Evolutionary conservation across 2,113 vertebrate species (phyloP).

Genomic region (Pedionomus torquatus): DNA sequence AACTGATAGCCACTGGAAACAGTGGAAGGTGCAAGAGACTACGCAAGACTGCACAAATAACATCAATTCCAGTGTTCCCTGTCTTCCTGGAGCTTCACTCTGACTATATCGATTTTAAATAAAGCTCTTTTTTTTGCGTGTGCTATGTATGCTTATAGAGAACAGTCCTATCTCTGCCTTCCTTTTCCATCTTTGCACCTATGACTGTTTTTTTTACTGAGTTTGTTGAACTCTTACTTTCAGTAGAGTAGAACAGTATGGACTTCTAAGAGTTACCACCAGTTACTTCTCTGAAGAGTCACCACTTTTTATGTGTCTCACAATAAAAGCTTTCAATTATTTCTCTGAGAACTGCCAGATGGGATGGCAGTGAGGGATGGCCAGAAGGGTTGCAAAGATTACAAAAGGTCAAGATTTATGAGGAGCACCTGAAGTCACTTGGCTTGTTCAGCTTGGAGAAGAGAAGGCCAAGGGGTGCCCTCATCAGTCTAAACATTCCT

Average conservation of each 20-base stretch:
- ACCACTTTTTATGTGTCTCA: not conserved
- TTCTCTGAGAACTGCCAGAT: not conserved
- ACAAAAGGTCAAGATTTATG: not conserved
- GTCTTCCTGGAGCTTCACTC: not conserved
- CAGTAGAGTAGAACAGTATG: not conserved
- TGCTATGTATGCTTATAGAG: not conserved
- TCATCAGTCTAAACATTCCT: not conserved
- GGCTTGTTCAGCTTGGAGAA: not conserved
- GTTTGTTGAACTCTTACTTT: not conserved
- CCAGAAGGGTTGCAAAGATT: too few species aligned
- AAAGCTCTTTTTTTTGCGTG: not conserved
- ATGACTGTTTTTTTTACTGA: not conserved
- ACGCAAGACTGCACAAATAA: not conserved
- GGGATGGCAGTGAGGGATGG: not conserved
- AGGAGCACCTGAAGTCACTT: not conserved
- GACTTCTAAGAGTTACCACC: not conserved
- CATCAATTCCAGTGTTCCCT: not conserved
- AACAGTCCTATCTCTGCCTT: fast-evolving
- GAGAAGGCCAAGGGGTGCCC: not conserved
- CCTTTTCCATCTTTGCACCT: not conserved
- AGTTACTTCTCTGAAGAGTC: not conserved
- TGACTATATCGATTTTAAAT: not conserved
- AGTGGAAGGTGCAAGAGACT: not conserved
- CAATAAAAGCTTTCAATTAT: not conserved
- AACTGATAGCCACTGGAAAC: not conserved